These are phyloP conservation scores for Amphimallon solstitiale DNA, from an alignment of 2,888 invertebrate species.

Conservation along the genomic window DNA sequence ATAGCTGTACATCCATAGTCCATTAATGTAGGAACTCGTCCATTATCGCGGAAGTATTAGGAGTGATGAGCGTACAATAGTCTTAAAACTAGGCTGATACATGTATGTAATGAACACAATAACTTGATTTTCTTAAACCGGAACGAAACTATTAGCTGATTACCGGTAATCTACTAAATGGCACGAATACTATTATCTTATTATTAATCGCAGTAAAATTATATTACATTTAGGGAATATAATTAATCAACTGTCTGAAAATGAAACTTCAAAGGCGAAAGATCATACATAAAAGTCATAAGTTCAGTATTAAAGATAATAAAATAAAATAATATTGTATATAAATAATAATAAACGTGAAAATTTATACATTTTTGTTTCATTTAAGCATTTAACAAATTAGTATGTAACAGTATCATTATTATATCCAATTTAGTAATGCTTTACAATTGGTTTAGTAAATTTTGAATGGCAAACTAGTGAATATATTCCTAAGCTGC, in stretches of 20 bases:
- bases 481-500: too few relatives aligned
- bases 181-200: conserved; percentile 16
- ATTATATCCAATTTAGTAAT: too few relatives aligned
- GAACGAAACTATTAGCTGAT: conserved; percentile 12
- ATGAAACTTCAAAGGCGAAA: neutral
- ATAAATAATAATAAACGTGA: too few relatives aligned
- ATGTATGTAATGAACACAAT: conserved; percentile 1
- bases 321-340: too few relatives aligned
- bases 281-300: too few relatives aligned
- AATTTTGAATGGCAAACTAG: too few relatives aligned
- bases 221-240: conserved; percentile 11
- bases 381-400: too few relatives aligned
- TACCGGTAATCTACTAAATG: conserved; percentile 12
- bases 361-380: too few relatives aligned
- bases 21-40: conserved; percentile 11
- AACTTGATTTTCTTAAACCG: neutral
- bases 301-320: too few relatives aligned
- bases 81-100: conserved; percentile 13
- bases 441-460: too few relatives aligned
- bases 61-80: conserved; percentile 14
- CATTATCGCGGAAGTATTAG: conserved; percentile 13
- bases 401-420: too few relatives aligned
- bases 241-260: conserved; percentile 15
- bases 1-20: conserved; percentile 17
- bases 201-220: conserved; percentile 23